Evolutionary conservation across 2,888 invertebrate genomes (phyloP).

Genomic region (Esperia sulphurella): DNA sequence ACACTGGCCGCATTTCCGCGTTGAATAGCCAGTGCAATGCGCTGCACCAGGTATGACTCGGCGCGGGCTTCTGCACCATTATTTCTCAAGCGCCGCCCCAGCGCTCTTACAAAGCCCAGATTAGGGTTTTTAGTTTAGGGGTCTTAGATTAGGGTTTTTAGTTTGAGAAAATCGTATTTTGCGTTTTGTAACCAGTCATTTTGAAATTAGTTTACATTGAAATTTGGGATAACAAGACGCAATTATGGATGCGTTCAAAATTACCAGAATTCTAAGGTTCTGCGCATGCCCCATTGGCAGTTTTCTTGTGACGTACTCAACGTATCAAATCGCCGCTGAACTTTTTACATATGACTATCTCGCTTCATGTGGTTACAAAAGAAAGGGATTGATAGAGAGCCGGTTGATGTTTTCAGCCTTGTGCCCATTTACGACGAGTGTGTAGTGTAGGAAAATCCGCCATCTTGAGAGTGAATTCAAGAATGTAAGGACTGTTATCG

Average conservation of each 20-base stretch:
- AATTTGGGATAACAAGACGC: constrained; percentile 30
- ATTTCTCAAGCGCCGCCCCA: too few species aligned
- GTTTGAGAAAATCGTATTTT: too few species aligned
- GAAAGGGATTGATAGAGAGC: constrained; percentile 72
- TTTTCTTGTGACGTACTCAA: constrained; percentile 59
- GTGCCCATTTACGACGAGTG: constrained; percentile 76
- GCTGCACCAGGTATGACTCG: too few species aligned
- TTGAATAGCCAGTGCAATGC: too few species aligned
- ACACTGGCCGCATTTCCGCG: too few species aligned
- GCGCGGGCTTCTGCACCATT: too few species aligned
- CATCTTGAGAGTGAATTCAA: constrained; percentile 83
- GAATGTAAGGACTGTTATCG: constrained; percentile 78
- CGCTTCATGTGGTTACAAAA: constrained; percentile 51
- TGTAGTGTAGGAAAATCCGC: constrained; percentile 73
- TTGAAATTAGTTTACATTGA: neutral
- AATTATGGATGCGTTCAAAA: constrained; percentile 48
- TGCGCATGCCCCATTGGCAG: constrained; percentile 71
- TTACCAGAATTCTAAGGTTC: constrained; percentile 38
- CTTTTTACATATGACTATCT: constrained; percentile 63
- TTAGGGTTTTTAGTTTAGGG: too few species aligned
- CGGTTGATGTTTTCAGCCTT: constrained; percentile 80
- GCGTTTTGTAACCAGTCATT: too few species aligned
- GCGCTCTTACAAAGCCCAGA: too few species aligned
- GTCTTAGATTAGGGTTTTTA: too few species aligned
- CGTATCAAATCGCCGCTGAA: constrained; percentile 55